Base-by-base conservation (phyloP, 2,888 invertebrate species). In the Julus scandinavius region DNA sequence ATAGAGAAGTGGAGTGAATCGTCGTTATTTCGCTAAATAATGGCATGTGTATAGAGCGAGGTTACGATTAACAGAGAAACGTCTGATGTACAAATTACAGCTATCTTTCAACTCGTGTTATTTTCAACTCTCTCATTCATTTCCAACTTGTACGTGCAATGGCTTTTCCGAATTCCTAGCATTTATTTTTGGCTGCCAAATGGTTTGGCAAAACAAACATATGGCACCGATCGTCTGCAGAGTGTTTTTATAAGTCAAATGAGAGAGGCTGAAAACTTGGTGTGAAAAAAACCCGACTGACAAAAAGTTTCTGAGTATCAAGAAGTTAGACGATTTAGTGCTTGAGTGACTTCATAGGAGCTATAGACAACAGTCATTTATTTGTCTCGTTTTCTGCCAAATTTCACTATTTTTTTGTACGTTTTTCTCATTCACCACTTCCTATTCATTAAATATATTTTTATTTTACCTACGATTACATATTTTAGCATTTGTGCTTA, bases 111-210 rank as follows among this genome's bases (percentile, higher is more conserved):
- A 63, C 63, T 63, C 17, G 54, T 17, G 15, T 54, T 54, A 72
- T 29, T 72, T 72, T 72, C 29, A 29, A 72, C 29, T 72, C 7
- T 20, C 63, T 20, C 80, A 80, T 80, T 80, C 80, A 80, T 38
- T 80, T 0, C 15, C 80, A 80, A 4, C 13, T 80, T 40, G 13
- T 54, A 80, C 80, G 80, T 15, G 80, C 80, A 38, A 80, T 15
- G 80, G 80, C 15, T 80, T 80, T 80, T 80, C 29, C 80, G 29
- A 80, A 80, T 80, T 80, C 80, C 80, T 80, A 9, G 38, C 38
- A 80, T 80, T 80, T 80, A 38, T 80, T 80, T 80, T 80, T 80
- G 80, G 80, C 13, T 11, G 9, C 38, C 80, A 80, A 80, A 80
- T 80, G 80, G 38, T 38, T 29, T 80, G 80, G 80, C 38, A 80